Evolutionary conservation across 2,113 vertebrate species (phyloP).

Genomic region (Anoplopoma fimbria): DNA sequence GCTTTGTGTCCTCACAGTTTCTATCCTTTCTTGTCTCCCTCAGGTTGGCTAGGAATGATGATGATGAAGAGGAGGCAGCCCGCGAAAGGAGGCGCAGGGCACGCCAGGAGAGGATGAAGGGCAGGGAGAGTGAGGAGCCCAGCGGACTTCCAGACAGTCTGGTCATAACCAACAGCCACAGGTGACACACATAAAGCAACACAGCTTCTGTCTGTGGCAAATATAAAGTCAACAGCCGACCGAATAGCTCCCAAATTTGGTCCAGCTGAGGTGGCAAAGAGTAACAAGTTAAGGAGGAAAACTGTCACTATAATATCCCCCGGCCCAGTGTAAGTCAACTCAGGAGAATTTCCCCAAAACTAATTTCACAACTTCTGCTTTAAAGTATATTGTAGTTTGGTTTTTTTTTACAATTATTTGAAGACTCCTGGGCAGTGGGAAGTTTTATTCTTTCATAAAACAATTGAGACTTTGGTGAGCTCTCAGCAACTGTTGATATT

Average conservation of each 20-base stretch:
- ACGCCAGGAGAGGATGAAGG: conserved; percentile 91
- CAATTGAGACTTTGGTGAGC: background rate
- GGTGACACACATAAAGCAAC: conserved; percentile 78
- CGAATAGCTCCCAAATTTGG: background rate
- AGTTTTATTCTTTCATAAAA: background rate
- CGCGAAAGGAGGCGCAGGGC: conserved; percentile 93
- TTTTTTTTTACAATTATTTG: background rate
- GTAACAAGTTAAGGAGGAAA: background rate
- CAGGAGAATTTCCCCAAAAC: background rate
- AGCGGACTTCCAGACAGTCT: conserved; percentile 83
- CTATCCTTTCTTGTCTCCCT: conserved; percentile 6
- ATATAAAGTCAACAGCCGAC: background rate
- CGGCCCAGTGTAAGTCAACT: background rate
- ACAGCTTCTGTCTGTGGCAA: background rate
- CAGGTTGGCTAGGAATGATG: conserved; percentile 90
- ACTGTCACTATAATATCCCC: background rate
- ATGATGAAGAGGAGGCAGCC: conserved; percentile 96
- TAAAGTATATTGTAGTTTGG: background rate
- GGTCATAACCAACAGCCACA: conserved; percentile 90
- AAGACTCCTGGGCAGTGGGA: background rate
- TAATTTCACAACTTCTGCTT: background rate
- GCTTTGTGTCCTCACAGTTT: conserved; percentile 20
- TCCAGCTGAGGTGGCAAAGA: background rate
- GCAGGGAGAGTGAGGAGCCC: conserved; percentile 85
- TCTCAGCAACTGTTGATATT: background rate